Percentiles rank a stretch among this genome's conserved stretches.
These are phyloP conservation scores for Clarias laeviceps DNA, from an alignment of 2,797 vertebrate genomes.

Conservation along the genomic window DNA sequence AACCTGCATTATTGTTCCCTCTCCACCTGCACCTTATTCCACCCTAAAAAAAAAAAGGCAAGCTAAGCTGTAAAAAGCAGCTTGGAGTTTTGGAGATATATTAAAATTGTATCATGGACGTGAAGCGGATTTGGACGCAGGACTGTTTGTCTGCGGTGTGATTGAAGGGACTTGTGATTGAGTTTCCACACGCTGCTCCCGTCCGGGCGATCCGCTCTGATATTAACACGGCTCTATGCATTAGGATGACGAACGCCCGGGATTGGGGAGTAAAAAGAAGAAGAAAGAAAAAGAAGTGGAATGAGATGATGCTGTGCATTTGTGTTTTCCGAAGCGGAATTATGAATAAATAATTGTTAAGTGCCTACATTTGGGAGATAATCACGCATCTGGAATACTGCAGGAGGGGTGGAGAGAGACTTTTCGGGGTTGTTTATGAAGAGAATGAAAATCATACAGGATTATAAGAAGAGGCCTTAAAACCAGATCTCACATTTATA, in stretches of 20 bases:
- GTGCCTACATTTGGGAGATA: conserved; percentile 80
- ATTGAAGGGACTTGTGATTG: conserved; percentile 98
- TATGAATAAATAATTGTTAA: conserved; percentile 92
- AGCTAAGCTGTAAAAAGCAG: conserved; percentile 61
- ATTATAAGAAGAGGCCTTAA: neutral
- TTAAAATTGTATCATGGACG: conserved; percentile 87
- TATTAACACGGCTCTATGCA: conserved; percentile 95
- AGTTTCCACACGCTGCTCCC: conserved; percentile 87
- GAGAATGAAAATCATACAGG: neutral
- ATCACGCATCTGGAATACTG: conserved; percentile 69
- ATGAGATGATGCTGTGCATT: conserved; percentile 92
- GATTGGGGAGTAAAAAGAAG: conserved; percentile 75
- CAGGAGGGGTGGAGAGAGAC: conserved; percentile 67
- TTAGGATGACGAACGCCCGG: conserved; percentile 84
- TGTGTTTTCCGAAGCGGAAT: conserved; percentile 81
- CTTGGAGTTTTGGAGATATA: conserved; percentile 87
- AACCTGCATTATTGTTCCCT: conserved; percentile 80
- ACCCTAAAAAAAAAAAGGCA: neutral
- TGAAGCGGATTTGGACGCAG: conserved; percentile 89
- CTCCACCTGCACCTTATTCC: conserved; percentile 71
- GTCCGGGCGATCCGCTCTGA: conserved; percentile 86
- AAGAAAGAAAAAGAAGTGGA: conserved; percentile 80
- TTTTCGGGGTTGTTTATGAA: conserved; percentile 65
- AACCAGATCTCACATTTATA: neutral
- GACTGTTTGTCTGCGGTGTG: conserved; percentile 79